A percentile compares a stretch with the other conserved stretches of the same genome.
Conservation (phyloP, 1,140 invertebrate genomes). For the Trichoplusia ni region DNA sequence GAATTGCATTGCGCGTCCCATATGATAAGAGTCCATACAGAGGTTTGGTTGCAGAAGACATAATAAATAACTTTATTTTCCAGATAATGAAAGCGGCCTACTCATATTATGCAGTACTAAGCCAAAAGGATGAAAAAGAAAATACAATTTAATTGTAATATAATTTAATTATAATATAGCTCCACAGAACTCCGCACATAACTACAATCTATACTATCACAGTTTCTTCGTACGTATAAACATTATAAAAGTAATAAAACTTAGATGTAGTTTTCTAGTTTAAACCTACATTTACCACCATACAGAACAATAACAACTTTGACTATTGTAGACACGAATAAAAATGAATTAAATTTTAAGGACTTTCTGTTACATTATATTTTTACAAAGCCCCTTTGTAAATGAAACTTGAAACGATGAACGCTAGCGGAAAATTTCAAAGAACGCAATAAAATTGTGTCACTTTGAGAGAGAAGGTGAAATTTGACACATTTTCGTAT, state of each 20-base stretch:
- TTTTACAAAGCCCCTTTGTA: too few species aligned
- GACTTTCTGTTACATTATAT: too few species aligned
- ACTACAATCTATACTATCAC: slow-evolving; percentile 65
- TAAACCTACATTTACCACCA: slow-evolving; percentile 3
- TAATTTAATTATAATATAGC: slow-evolving; percentile 26
- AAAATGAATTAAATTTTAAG: too few species aligned
- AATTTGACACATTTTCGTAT: too few species aligned
- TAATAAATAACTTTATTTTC: slow-evolving; percentile 45
- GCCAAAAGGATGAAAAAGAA: slow-evolving; percentile 55
- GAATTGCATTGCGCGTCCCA: too few species aligned
- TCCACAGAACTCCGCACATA: slow-evolving; percentile 24
- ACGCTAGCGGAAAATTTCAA: too few species aligned
- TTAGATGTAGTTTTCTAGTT: slow-evolving; percentile 20
- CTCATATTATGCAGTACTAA: slow-evolving; percentile 72
- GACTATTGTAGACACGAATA: neutral
- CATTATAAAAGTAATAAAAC: slow-evolving; percentile 50
- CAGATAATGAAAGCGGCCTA: slow-evolving; percentile 77
- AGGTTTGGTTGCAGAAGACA: too few species aligned
- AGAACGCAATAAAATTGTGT: too few species aligned
- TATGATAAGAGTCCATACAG: too few species aligned
- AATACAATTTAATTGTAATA: slow-evolving; percentile 17
- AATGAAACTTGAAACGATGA: too few species aligned
- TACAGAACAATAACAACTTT: too few species aligned
- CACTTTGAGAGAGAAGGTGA: too few species aligned
- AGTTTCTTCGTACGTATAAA: slow-evolving; percentile 57